Conservation (phyloP, 2,888 invertebrate species). For the Chrysolina oricalcia region DNA sequence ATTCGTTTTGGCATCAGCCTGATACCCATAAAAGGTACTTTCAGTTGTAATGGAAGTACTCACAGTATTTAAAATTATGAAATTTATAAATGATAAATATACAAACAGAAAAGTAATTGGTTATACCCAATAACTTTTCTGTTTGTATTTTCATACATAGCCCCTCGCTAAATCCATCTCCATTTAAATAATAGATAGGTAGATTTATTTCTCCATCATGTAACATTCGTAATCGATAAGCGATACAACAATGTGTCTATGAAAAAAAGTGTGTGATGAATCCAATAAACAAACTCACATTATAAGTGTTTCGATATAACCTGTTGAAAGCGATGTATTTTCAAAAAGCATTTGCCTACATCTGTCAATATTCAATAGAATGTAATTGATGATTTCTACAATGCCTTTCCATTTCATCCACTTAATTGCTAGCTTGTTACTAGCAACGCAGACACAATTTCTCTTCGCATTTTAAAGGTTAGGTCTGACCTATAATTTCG, state of each 20-base stretch:
- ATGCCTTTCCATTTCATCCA: slow-evolving; percentile 8
- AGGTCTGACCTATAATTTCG: slow-evolving; percentile 58
- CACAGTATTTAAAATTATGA: too few relatives aligned
- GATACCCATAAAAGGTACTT: too few relatives aligned
- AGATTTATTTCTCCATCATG: neutral
- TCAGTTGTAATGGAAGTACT: too few relatives aligned
- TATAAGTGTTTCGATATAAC: neutral
- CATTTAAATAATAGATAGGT: neutral
- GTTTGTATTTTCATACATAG: too few relatives aligned
- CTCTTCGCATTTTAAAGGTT: slow-evolving; percentile 50
- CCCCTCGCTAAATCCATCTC: too few relatives aligned
- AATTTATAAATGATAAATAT: too few relatives aligned
- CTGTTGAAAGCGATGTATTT: slow-evolving; percentile 1
- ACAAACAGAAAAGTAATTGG: too few relatives aligned
- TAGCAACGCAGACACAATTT: slow-evolving; percentile 47
- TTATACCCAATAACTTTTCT: too few relatives aligned
- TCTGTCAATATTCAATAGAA: slow-evolving; percentile 21
- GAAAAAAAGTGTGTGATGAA: neutral
- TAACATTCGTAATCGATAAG: neutral
- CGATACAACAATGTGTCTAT: neutral
- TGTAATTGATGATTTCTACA: slow-evolving; percentile 13
- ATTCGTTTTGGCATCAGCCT: too few relatives aligned
- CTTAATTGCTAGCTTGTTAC: slow-evolving; percentile 24
- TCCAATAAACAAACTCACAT: neutral
- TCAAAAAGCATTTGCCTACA: slow-evolving; percentile 14